phyloP scores from a whole-genome alignment of 2,797 vertebrate genomes.

The Tiaroga cobitis region DNA sequence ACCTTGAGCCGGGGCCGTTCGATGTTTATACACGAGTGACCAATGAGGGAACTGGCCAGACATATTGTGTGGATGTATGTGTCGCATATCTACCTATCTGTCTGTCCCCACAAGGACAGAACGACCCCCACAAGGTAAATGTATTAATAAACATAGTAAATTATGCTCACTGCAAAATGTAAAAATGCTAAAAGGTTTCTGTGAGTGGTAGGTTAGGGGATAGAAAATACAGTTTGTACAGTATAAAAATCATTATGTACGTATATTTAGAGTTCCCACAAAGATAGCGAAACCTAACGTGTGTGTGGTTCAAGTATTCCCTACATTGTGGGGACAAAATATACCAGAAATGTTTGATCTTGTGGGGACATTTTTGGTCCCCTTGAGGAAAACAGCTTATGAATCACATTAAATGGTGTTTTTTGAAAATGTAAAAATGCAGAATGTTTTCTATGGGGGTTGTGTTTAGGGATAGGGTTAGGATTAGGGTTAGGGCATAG shows the following conservation, averaged over 20 bases:
- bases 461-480: too few species aligned
- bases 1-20: conserved; percentile 48
- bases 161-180: background rate
- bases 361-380: background rate
- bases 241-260: background rate
- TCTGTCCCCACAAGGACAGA: background rate
- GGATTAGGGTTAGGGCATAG: background rate
- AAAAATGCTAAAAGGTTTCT: background rate
- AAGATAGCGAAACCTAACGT: background rate
- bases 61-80: conserved; percentile 5
- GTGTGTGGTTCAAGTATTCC: background rate
- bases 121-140: background rate
- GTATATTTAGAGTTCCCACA: background rate
- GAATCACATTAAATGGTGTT: background rate
- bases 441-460: background rate
- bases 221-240: background rate
- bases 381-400: background rate
- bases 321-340: background rate
- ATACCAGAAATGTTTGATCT: background rate
- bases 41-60: conserved; percentile 23
- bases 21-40: conserved; percentile 42
- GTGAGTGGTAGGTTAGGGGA: background rate
- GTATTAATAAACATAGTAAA: background rate
- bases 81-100: background rate
- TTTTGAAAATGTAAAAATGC: background rate